Conservation (phyloP, 2,888 invertebrate genomes). For the Labia minor region DNA sequence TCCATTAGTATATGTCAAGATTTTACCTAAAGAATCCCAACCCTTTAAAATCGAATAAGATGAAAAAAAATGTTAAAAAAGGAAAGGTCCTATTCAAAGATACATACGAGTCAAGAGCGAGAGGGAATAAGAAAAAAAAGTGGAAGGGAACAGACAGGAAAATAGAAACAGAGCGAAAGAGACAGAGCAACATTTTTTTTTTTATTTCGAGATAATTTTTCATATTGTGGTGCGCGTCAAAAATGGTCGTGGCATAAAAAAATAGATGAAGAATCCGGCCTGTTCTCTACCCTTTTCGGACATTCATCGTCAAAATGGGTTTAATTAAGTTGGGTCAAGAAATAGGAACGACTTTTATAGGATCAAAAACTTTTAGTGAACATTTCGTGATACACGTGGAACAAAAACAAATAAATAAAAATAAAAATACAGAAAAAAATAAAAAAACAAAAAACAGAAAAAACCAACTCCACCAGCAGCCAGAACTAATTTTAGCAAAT, state of each 20-base stretch:
- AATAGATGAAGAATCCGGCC: neutral
- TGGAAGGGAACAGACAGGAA: neutral
- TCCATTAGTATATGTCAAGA: conserved; percentile 1
- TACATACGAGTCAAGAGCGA: neutral
- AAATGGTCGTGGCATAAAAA: conserved; percentile 13
- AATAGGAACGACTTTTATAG: neutral
- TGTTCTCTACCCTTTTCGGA: conserved; percentile 4
- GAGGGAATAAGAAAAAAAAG: neutral
- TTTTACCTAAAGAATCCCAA: conserved; percentile 13
- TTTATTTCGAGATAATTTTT: neutral
- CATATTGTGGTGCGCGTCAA: conserved; percentile 8
- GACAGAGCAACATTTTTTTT: neutral
- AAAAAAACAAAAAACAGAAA: too few species aligned
- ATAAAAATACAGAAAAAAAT: too few species aligned
- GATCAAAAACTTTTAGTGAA: too few species aligned
- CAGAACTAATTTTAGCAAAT: neutral
- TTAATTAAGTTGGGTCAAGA: conserved; percentile 1
- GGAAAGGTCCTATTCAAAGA: conserved; percentile 3
- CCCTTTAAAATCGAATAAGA: neutral
- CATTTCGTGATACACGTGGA: neutral
- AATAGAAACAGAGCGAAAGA: conserved; percentile 8
- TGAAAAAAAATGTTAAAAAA: conserved; percentile 6
- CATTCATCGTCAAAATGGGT: neutral
- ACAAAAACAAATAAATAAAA: neutral
- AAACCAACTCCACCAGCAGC: neutral